A percentile compares a stretch with the other conserved stretches of the same genome.
phyloP scores from a whole-genome alignment of 2,888 invertebrate genomes.

The Xestia sexstrigata region DNA sequence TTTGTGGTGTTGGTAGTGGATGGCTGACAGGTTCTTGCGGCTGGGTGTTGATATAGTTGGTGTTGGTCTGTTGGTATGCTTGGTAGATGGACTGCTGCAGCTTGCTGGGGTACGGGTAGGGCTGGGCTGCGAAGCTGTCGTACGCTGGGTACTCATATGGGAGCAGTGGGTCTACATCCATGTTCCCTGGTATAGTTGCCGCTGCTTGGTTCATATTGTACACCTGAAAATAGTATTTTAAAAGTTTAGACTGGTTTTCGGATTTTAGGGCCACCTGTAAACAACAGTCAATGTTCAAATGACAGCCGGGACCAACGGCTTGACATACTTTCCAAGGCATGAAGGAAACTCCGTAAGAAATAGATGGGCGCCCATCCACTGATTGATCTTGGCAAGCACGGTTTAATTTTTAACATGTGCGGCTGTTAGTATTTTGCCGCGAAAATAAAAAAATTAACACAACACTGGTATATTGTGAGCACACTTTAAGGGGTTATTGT shows the following conservation, averaged over 20 bases:
- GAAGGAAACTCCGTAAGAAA: too few species aligned
- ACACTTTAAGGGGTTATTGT: too few species aligned
- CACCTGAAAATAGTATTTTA: slow-evolving; percentile 5
- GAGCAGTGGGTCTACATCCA: slow-evolving; percentile 81
- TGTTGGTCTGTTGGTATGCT: slow-evolving; percentile 28
- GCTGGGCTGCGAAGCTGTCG: slow-evolving; percentile 59
- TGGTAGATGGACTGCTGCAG: slow-evolving; percentile 59
- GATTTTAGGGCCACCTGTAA: too few species aligned
- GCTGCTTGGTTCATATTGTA: slow-evolving; percentile 73
- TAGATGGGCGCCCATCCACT: too few species aligned
- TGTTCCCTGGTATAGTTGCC: slow-evolving; percentile 3
- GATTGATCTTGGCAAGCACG: too few species aligned
- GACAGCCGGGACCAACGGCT: neutral
- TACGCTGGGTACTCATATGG: slow-evolving; percentile 74
- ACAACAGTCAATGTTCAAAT: too few species aligned
- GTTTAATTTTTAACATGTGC: neutral
- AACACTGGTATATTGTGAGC: neutral
- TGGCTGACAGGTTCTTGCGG: slow-evolving; percentile 11
- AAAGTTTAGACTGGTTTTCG: too few species aligned
- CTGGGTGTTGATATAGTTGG: slow-evolving; percentile 26
- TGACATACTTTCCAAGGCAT: neutral
- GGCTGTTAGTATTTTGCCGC: neutral
- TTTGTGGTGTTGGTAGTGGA: slow-evolving; percentile 16
- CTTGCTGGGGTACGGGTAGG: slow-evolving; percentile 67
- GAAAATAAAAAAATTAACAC: neutral